Base-by-base conservation (phyloP, 2,797 vertebrate species). In the Morelia viridis region DNA sequence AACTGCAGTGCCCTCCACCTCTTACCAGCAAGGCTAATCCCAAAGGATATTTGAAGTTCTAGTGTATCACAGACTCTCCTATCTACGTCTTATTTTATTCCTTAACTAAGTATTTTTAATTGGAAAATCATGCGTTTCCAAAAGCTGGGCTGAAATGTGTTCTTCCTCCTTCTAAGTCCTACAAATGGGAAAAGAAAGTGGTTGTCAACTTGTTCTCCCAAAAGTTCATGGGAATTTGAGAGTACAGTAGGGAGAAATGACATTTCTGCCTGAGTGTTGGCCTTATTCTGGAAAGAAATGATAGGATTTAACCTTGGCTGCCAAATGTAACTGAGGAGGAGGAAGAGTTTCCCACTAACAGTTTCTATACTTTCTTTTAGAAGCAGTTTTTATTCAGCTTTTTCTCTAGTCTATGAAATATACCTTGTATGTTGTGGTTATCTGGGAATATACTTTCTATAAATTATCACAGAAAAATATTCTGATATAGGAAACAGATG, bases 401-500 rank as follows among this genome's bases (percentile, higher is more conserved):
- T n/a, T 19, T 91, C 91, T 94, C 91, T 93, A 95, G 94, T 41
- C 92, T 90, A 90, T 90, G 89, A 93, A 92, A 88, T 91, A 92
- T 87, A 93, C 91, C 90, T 94, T 88, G 95, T 93, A 87, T 87
- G 53, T 35, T 93, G 87, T 58, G 90, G 89, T 92, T 94, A 91
- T 92, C 84, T 57, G 26, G 46, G 6, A 53, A 53, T 85, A 26
- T 85, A 56, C 6, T 76, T 68, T 76, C 68, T 19, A 35, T 90
- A 64, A 95, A 95, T 85, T 46, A 17, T 64, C 53, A 91, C 61
- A 90, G 84, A 91, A 31, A 89, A 87, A 60, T 31, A 94, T 96
- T 95, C 92, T 95, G 91, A 93, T 88, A 91, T 35, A 92, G 91
- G 95, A 96, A 96, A 94, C 91, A 95, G 94, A 96, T 64, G 57